Evolutionary conservation across 2,113 vertebrate genomes (phyloP).

Genomic region (Crypturellus undulatus): DNA sequence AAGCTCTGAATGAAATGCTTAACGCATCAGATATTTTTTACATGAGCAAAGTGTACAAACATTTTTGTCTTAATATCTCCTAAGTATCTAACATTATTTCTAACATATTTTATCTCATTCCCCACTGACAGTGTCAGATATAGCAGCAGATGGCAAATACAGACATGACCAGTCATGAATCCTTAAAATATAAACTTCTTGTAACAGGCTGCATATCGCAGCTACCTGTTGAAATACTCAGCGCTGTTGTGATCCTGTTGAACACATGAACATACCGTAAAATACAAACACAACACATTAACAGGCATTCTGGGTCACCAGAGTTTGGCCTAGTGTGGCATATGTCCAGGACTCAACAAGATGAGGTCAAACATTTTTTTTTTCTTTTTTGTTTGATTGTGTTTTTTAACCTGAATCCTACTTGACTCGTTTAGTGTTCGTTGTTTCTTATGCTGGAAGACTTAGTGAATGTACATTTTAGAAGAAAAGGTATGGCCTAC

Average conservation of each 20-base stretch:
- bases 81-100: neutral
- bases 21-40: neutral
- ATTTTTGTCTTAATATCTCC: neutral
- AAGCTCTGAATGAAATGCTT: neutral
- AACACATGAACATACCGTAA: too few relatives aligned
- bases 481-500: neutral
- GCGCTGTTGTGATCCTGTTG: too few relatives aligned
- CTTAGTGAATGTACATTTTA: neutral
- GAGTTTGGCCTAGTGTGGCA: neutral
- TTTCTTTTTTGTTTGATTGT: neutral
- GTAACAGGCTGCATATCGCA: neutral
- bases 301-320: too few relatives aligned
- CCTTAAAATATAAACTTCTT: neutral
- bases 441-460: neutral
- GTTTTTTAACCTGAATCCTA: neutral
- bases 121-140: neutral
- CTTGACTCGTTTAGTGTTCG: neutral
- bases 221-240: too few relatives aligned
- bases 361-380: neutral
- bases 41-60: neutral
- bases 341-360: neutral
- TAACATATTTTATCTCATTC: neutral
- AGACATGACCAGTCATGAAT: neutral
- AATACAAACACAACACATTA: too few relatives aligned
- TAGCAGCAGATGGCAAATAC: neutral